A percentile compares a stretch with the other conserved stretches of the same genome.
phyloP scores from a whole-genome alignment of 2,888 invertebrate genomes.

The Epinotia brunnichana region DNA sequence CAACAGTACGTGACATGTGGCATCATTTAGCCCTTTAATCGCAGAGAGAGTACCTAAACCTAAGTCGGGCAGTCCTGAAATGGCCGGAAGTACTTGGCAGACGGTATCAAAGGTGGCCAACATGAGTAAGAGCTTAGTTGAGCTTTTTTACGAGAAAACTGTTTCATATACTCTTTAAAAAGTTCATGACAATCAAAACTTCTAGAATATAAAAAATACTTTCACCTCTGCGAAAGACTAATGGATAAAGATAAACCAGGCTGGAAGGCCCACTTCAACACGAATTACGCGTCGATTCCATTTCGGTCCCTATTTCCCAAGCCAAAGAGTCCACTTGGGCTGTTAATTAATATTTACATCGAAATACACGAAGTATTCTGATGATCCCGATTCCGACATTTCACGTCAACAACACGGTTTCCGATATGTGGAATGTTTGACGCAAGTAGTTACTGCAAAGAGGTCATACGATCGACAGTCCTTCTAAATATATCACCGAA shows the following conservation, averaged over 20 bases:
- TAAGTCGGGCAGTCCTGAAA: too few relatives aligned
- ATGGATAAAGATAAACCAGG: constrained; percentile 4
- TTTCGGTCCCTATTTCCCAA: background rate
- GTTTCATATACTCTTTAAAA: too few relatives aligned
- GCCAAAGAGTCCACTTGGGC: background rate
- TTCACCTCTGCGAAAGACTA: background rate
- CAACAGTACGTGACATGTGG: too few relatives aligned
- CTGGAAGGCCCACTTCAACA: constrained; percentile 14
- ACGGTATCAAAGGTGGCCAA: too few relatives aligned
- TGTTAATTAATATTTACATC: constrained; percentile 18
- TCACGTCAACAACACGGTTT: background rate
- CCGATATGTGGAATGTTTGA: background rate
- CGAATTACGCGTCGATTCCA: background rate
- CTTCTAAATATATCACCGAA: background rate
- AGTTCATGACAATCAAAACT: too few relatives aligned
- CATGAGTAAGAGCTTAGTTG: too few relatives aligned
- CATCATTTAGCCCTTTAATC: too few relatives aligned
- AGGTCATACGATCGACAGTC: constrained; percentile 11
- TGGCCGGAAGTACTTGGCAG: too few relatives aligned
- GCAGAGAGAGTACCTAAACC: too few relatives aligned
- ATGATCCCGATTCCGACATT: background rate
- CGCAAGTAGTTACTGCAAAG: background rate
- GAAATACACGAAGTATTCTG: background rate
- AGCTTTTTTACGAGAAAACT: too few relatives aligned
- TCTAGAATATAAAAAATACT: too few relatives aligned